Base-by-base conservation (phyloP, 1,140 invertebrate species). In the Neoseiulus cucumeris region DNA sequence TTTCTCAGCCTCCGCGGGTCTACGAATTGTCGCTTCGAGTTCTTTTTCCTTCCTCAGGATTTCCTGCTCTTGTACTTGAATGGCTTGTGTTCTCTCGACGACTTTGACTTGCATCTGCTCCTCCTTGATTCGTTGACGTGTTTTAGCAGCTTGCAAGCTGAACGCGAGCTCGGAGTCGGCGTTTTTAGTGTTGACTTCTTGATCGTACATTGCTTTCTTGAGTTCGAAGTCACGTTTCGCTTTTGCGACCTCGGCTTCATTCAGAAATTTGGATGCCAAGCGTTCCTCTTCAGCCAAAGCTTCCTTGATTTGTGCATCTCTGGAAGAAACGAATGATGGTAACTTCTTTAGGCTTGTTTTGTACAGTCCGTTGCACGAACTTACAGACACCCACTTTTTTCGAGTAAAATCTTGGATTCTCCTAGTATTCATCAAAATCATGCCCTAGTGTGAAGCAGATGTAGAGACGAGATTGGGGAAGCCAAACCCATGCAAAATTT, bases 161-260 rank as follows among this genome's bases (percentile, higher is more conserved):
- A 77, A 78, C 12, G 79, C 76, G 66, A 80, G 67, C 29, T 80
- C 76, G 64, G 77, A 74, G 69, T 75, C 71, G 25, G 79, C 79
- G 70, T 79, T 77, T 70, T 94, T 96, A 4, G 91, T 92, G 76
- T 93, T 87, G 41, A 97, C 91, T 82, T 97, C 92, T 68, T 91
- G 85, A 75, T 97, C 93, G 74, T 96, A 98, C 18, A 87, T 86
- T 18, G 93, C 92, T 75, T 97, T 95, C 76, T 97, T 96, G 55
- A 97, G 75, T 77, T 97, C 91, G 75, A 96, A 98, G 77, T 97
- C 92, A 71, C 91, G 78, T 72, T 94, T 87, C 0, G 92, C 87
- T 77, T 96, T 94, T 0, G 92, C 90, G 66, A 97, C 95, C 75
- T 96, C 91, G 1, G 90, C 91, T 74, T 98, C 91, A 76, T 97